A percentile compares a stretch with the other conserved stretches of the same genome.
These are phyloP conservation scores for Aplodontia rufa DNA, from an alignment of 2,113 vertebrate genomes.

Conservation along the genomic window DNA sequence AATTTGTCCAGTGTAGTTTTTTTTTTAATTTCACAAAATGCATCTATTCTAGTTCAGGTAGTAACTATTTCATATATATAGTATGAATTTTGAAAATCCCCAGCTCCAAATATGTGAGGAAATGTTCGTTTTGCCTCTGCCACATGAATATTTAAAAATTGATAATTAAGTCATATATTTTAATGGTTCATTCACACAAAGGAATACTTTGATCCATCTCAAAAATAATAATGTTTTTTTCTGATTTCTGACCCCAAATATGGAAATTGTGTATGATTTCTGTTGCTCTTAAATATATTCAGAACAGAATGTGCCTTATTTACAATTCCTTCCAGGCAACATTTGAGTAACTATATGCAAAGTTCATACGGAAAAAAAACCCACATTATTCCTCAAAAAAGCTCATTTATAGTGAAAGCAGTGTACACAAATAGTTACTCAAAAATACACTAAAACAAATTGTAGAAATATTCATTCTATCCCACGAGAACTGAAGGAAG, in stretches of 20 bases:
- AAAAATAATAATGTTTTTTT: not conserved
- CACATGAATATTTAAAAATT: not conserved
- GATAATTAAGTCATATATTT: not conserved
- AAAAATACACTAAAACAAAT: too few relatives aligned
- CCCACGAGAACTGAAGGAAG: too few relatives aligned
- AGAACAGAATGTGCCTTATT: not conserved
- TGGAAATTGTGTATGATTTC: not conserved
- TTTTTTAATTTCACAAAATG: not conserved
- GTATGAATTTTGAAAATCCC: not conserved
- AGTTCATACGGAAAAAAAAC: accelerated
- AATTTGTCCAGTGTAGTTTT: not conserved
- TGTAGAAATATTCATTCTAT: not conserved
- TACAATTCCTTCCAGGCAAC: not conserved
- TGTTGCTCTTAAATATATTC: not conserved
- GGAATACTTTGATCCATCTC: not conserved
- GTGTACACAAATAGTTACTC: not conserved
- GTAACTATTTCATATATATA: not conserved
- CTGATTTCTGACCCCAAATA: too few relatives aligned
- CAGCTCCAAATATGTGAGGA: not conserved
- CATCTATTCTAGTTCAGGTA: not conserved
- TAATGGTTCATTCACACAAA: not conserved
- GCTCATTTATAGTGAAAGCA: not conserved
- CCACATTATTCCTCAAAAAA: accelerated
- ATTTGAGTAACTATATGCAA: not conserved
- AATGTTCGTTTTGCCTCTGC: not conserved